phyloP scores from a whole-genome alignment of 2,888 invertebrate genomes.

The Aphodius sticticus region DNA sequence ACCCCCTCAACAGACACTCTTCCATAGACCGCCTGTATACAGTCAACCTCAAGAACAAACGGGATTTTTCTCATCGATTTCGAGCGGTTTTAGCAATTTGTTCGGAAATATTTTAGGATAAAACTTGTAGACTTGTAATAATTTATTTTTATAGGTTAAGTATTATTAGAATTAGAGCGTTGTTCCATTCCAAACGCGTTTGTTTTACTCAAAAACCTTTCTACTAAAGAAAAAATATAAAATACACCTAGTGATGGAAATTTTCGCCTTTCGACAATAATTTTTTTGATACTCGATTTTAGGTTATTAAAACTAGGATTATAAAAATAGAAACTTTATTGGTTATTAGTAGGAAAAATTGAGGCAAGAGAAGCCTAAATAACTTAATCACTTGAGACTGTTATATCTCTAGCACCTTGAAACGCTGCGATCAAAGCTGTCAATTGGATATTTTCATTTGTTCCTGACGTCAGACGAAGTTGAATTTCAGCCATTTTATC shows the following conservation, averaged over 20 bases:
- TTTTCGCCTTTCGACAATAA: no score
- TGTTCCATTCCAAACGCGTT: background rate
- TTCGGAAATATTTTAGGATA: conserved; percentile 74
- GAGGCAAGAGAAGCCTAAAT: background rate
- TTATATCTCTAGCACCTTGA: conserved; percentile 74
- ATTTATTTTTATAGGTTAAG: conserved; percentile 14
- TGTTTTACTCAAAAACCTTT: background rate
- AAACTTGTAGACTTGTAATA: background rate
- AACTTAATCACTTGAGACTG: conserved; percentile 38
- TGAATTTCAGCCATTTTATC: conserved; percentile 92
- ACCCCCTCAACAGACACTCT: conserved; percentile 61
- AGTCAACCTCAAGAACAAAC: conserved; percentile 62
- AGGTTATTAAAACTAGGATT: no score
- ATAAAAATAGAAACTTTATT: no score
- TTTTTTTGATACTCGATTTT: no score
- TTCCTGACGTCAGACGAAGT: conserved; percentile 83
- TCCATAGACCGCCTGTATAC: conserved; percentile 57
- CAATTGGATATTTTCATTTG: conserved; percentile 90
- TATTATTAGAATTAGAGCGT: conserved; percentile 18
- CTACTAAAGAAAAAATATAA: no score
- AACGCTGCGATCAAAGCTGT: conserved; percentile 91
- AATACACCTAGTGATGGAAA: no score
- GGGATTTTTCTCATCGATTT: conserved; percentile 79
- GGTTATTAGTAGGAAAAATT: no score
- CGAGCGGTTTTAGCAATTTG: conserved; percentile 79